These are phyloP conservation scores for Clusia tigrina DNA, from an alignment of 2,888 invertebrate genomes.

Conservation along the genomic window DNA sequence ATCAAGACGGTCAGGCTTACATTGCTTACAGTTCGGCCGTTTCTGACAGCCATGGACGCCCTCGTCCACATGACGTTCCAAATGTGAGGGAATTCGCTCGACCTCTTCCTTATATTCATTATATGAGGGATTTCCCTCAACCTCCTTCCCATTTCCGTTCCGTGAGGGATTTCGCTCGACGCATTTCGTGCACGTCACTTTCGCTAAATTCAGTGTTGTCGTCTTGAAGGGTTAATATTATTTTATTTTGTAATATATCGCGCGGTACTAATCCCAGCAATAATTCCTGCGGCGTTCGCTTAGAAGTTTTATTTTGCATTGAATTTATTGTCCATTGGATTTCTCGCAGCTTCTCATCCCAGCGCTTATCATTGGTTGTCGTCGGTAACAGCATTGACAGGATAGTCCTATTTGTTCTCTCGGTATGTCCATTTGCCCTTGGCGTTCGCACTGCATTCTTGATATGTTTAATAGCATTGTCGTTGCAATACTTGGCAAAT, in stretches of 20 bases:
- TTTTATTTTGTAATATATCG: slow-evolving; percentile 16
- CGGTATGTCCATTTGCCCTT: slow-evolving; percentile 32
- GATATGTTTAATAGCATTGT: slow-evolving; percentile 37
- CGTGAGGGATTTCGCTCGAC: too few species aligned
- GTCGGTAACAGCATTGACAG: slow-evolving; percentile 13
- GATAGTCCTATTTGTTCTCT: slow-evolving; percentile 21
- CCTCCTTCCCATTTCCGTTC: too few species aligned
- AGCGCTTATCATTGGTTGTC: slow-evolving; percentile 1
- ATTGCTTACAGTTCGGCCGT: too few species aligned
- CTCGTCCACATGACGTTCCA: too few species aligned
- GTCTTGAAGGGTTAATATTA: slow-evolving; percentile 6
- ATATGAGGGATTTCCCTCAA: too few species aligned
- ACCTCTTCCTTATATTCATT: too few species aligned
- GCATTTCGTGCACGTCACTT: too few species aligned
- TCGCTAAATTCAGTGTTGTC: too few species aligned
- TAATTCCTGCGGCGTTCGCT: slow-evolving; percentile 11
- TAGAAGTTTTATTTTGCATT: slow-evolving; percentile 12
- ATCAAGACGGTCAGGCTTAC: too few species aligned
- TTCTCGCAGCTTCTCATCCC: slow-evolving; percentile 12
- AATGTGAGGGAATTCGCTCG: too few species aligned
- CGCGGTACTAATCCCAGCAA: slow-evolving; percentile 6
- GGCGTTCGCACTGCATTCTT: slow-evolving; percentile 39
- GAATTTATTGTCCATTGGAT: slow-evolving; percentile 14
- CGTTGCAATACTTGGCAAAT: slow-evolving; percentile 35
- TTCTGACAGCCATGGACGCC: too few species aligned